Evolutionary conservation across 2,113 vertebrate genomes (phyloP), one percentile per base, ranked within the genome.

Genomic region (human (Homo sapiens)): DNA sequence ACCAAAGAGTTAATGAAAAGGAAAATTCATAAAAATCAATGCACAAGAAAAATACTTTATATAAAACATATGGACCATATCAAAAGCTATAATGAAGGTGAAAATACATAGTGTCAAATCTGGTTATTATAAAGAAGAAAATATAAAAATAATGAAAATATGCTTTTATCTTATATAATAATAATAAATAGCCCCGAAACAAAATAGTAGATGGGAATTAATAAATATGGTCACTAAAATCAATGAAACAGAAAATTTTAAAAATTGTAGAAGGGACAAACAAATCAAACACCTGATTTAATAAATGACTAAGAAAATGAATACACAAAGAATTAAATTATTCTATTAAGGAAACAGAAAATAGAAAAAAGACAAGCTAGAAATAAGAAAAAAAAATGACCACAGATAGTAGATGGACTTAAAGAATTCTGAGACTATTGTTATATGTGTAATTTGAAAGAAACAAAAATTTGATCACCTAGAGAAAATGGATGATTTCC

Each of bases 251-350:
- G 27, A 75, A 79, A n/a, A 81, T 12, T 55, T 68, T 8, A 0
- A 6, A 40, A 92, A 68, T 52, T 94, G 12, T 73, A 79, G 45
- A 66, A 78, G 38, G n/a, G 3, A 35, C 40, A 68, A 96, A 57
- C 20, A 73, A 75, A 22, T 48, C 13, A 50, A 85, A 96, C 92
- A 86, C 22, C 3, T 38, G 3, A 22, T 81, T 92, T 91, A n/a
- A 32, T 92, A 79, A 92, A 52, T 96, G 32, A 48, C 10, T 17
- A 80, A 88, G 38, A 82, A 87, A 84, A 78, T 35, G 20, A 84
- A 85, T 70, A 73, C 93, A 66, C 89, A 93, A 95, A 40, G 40
- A 97, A 94, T 70, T 92, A 4, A 82, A 20, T 40, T 72, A 68
- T 22, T 79, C 32, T 52, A 20, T 48, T 66, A 79, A 64, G 35